Evolutionary conservation across 1,140 invertebrate species (phyloP), one percentile per base, ranked within the genome.

Genomic region (Halictus rubicundus): DNA sequence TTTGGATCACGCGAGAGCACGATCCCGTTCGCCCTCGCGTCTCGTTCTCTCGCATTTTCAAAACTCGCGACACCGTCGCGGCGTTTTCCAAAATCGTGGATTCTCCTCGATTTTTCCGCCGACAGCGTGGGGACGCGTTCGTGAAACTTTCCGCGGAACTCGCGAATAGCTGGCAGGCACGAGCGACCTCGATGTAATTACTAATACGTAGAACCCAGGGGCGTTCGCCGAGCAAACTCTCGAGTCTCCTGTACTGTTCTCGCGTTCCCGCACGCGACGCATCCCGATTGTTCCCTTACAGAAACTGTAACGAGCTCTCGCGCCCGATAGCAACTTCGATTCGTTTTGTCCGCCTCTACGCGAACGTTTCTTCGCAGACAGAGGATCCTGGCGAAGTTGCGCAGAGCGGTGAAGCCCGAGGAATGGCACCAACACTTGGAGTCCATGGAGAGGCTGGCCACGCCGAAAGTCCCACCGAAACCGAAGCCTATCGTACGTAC

Each of bases 341-440:
- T 63, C 37, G 27, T 23, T 7, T 14, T 12, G 19, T 57, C 10
- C 4, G 4, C 37, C 12, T 65, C 21, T 2, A 23, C 16, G 3
- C 63, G 6, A 7, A 12, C 1, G 2, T 82, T 80, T 39, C 21
- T 19, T 68, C 49, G n/a, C 69, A 90, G 90, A 68, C 66, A 54
- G 27, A 82, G 77, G 49, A 81, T 79, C 79, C 78, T 82, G 75
- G 86, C 71, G 70, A 90, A 88, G 64, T 65, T 89, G 37, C 86
- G 71, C 37, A 84, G 60, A 57, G 75, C 27, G 68, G 72, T 90
- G 2, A 89, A 85, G 75, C 86, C 85, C 5, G 85, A 82, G 21
- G 88, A 92, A 57, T 91, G 88, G 90, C 72, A 89, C 27, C 83
- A 81, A n/a, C 88, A 91, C 75, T 65, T 82, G n/a, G 52, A 77